Percentiles rank a stretch among this genome's conserved stretches.
phyloP scores from a whole-genome alignment of 2,888 invertebrate species.

The Drymonia ruficornis region DNA sequence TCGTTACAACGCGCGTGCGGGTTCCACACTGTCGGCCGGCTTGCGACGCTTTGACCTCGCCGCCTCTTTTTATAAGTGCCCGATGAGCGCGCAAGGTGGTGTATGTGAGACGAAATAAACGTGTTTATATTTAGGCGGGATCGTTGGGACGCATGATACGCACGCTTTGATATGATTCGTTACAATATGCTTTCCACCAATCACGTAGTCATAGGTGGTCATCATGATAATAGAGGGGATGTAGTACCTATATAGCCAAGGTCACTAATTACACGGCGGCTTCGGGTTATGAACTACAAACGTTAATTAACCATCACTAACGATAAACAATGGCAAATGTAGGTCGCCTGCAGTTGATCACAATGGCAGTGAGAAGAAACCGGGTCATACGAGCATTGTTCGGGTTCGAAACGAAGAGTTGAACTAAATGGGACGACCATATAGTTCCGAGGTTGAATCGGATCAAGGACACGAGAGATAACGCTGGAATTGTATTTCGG shows the following conservation, averaged over 20 bases:
- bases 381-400: slow-evolving; percentile 69
- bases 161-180: slow-evolving; percentile 37
- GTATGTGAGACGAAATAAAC: slow-evolving; percentile 65
- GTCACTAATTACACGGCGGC: slow-evolving; percentile 26
- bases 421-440: slow-evolving; percentile 59
- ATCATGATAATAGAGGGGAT: slow-evolving; percentile 15
- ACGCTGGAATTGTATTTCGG: slow-evolving; percentile 12
- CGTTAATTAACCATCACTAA: slow-evolving; percentile 55
- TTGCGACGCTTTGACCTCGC: slow-evolving; percentile 74
- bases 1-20: slow-evolving; percentile 77
- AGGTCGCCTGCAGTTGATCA: too few species aligned
- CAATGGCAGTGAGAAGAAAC: slow-evolving; percentile 57
- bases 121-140: slow-evolving; percentile 76
- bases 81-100: slow-evolving; percentile 77
- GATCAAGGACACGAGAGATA: slow-evolving; percentile 48
- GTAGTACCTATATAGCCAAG: slow-evolving; percentile 40
- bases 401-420: slow-evolving; percentile 51
- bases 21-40: slow-evolving; percentile 72
- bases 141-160: slow-evolving; percentile 56
- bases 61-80: slow-evolving; percentile 81
- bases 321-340: slow-evolving; percentile 56
- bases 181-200: slow-evolving; percentile 26
- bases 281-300: slow-evolving; percentile 17
- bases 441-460: slow-evolving; percentile 53
- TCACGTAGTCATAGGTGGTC: slow-evolving; percentile 10